Evolutionary conservation across 2,797 vertebrate species (phyloP), one percentile per base, ranked within the genome.

Genomic region (Chromis chromis): DNA sequence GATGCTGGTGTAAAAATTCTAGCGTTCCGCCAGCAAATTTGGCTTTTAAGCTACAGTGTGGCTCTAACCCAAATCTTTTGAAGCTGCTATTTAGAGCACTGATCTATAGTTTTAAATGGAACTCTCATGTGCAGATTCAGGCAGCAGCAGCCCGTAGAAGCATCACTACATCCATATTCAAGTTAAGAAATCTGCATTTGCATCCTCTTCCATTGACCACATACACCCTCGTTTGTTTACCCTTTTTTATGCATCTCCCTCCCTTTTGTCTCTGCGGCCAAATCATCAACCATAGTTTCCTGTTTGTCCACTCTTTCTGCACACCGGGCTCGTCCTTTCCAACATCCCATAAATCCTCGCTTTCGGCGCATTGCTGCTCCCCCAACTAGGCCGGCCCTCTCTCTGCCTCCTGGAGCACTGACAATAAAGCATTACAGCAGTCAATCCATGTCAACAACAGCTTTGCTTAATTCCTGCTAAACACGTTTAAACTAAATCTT

Each of bases 391-490:
- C 91, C 82, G 88, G 86, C 91, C 93, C 92, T 93, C 91, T 91
- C 93, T 92, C 92, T 89, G 89, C 89, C 93, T 95, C 93, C 94
- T 95, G 92, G 94, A 94, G 94, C 94, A 92, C 90, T 95, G 94
- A 95, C 94, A 95, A 95, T 95, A 94, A 93, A 93, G 94, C 93
- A 94, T 95, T 95, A 95, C 94, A 94, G 94, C 94, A 95, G 94
- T 96, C 94, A 94, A 94, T 95, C 94, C 95, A 95, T 95, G 94
- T 95, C 95, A 96, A 95, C 94, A 95, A 92, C 94, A 94, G 95
- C 94, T 95, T 96, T 95, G 94, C 94, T 94, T 96, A 96, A 96
- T 95, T 94, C 94, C 94, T 91, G 92, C 94, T 96, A 94, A 95
- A 95, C 94, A 94, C 94, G 86, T 95, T 95, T 93, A 95, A 95